phyloP scores from a whole-genome alignment of 2,113 vertebrate species.

The Fulica atra region DNA sequence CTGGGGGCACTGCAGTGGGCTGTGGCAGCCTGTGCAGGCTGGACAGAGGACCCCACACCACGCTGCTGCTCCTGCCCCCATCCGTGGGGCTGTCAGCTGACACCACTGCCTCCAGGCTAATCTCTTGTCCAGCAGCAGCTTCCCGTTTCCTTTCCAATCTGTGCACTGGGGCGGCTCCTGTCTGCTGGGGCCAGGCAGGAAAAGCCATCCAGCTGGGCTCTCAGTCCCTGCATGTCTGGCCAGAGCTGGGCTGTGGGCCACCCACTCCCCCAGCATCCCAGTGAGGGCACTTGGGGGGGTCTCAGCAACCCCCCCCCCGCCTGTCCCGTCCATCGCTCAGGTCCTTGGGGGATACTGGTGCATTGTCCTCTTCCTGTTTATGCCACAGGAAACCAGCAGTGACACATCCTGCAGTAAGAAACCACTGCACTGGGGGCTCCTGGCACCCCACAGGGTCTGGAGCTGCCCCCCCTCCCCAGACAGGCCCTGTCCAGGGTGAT shows the following conservation, averaged over 20 bases:
- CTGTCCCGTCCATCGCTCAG: accelerated
- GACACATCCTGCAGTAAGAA: neutral
- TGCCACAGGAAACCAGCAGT: neutral
- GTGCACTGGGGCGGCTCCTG: neutral
- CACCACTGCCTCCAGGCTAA: conserved; percentile 30
- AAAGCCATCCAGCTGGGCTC: neutral
- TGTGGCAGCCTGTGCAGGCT: neutral
- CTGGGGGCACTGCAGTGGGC: neutral
- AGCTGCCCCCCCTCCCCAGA: neutral
- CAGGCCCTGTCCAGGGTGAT: neutral
- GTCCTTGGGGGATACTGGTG: accelerated
- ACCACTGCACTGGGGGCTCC: neutral
- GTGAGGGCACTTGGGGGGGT: accelerated
- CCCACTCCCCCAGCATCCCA: neutral
- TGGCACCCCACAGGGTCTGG: accelerated
- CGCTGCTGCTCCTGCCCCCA: neutral
- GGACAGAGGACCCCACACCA: neutral
- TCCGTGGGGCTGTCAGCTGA: neutral
- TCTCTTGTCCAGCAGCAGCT: conserved; percentile 57
- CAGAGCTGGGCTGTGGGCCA: neutral
- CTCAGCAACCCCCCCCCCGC: neutral
- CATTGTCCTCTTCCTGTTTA: neutral
- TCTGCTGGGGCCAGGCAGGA: conserved; percentile 48
- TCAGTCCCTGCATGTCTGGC: neutral
- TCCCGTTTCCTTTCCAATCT: conserved; percentile 71